phyloP scores from a whole-genome alignment of 2,113 vertebrate species.

The Scomber japonicus region DNA sequence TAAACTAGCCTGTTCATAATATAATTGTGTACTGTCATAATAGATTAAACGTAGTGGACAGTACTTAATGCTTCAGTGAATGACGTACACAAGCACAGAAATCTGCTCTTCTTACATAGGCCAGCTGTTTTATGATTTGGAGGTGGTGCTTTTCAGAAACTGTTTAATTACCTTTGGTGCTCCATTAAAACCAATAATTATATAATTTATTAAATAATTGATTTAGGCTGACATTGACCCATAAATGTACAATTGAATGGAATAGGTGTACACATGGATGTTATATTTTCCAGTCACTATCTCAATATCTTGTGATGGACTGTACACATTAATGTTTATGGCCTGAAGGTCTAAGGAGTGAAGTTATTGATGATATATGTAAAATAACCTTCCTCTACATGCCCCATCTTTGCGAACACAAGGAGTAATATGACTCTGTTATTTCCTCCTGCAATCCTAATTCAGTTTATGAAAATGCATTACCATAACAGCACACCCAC shows the following conservation, averaged over 20 bases:
- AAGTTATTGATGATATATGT: slow-evolving; percentile 17
- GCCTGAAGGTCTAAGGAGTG: not conserved
- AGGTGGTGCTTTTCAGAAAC: not conserved
- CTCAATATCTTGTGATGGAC: slow-evolving; percentile 21
- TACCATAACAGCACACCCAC: slow-evolving; percentile 47
- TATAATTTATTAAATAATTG: not conserved
- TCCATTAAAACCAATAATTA: not conserved
- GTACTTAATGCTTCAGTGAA: slow-evolving; percentile 17
- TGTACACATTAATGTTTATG: not conserved
- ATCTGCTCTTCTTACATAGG: not conserved
- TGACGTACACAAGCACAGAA: not conserved
- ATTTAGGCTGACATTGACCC: not conserved
- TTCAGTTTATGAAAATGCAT: slow-evolving; percentile 50
- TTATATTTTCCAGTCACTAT: not conserved
- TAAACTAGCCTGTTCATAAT: slow-evolving; percentile 20
- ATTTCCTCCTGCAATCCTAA: slow-evolving; percentile 16
- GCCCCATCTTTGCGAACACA: slow-evolving; percentile 18
- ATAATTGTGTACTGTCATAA: slow-evolving; percentile 28
- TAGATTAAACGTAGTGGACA: slow-evolving; percentile 1
- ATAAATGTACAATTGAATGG: not conserved
- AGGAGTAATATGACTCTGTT: slow-evolving; percentile 19
- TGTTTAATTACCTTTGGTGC: not conserved
- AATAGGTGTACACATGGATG: not conserved
- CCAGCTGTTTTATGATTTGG: not conserved
- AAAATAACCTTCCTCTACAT: slow-evolving; percentile 21